Percentiles rank a stretch among this genome's conserved stretches.
Evolutionary conservation across 2,113 vertebrate genomes (phyloP).

Genomic region (Sceloporus undulatus): DNA sequence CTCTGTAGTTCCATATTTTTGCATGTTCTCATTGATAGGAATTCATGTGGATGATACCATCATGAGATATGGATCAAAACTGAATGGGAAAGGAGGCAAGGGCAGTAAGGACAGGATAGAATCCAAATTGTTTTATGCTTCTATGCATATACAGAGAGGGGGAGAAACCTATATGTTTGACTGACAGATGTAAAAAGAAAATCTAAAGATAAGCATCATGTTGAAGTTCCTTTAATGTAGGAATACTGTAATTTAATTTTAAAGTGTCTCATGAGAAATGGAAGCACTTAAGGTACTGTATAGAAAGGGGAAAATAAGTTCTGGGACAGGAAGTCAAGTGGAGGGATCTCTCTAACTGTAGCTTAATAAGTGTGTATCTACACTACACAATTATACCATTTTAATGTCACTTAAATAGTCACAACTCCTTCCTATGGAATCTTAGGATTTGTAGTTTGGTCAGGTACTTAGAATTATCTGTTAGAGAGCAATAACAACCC

Average conservation of each 20-base stretch:
- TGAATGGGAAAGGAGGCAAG: not conserved
- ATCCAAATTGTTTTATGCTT: not conserved
- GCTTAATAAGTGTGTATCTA: not conserved
- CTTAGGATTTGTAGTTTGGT: no score
- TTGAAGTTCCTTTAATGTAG: not conserved
- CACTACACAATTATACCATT: no score
- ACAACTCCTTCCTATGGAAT: no score
- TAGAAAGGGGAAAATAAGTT: not conserved
- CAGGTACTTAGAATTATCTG: no score
- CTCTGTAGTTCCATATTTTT: not conserved
- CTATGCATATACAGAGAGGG: not conserved
- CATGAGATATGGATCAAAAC: not conserved
- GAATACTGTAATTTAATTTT: not conserved
- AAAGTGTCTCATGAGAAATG: not conserved
- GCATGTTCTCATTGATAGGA: not conserved
- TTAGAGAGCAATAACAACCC: no score
- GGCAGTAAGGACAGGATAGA: not conserved
- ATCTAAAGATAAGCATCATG: not conserved
- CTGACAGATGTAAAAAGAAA: not conserved
- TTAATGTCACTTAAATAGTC: no score
- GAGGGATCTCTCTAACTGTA: not conserved
- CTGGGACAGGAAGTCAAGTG: not conserved
- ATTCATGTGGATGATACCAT: not conserved
- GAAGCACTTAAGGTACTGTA: no score
- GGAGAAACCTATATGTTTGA: not conserved